phyloP scores from a whole-genome alignment of 2,113 vertebrate genomes.

The Notothenia rossii region DNA sequence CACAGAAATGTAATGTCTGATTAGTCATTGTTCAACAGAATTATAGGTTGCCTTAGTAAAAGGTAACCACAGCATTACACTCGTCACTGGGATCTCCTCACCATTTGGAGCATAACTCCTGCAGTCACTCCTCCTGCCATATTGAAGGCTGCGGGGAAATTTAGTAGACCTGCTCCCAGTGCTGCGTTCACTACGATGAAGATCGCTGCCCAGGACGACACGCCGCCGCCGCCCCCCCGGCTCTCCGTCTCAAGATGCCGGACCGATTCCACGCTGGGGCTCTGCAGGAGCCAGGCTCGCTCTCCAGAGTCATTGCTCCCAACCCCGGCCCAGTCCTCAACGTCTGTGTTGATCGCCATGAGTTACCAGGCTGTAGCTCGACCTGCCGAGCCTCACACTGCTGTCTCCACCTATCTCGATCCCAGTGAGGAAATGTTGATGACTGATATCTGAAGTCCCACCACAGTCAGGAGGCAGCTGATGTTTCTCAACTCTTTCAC shows the following conservation, averaged over 20 bases:
- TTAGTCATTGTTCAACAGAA: background rate
- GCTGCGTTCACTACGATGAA: constrained; percentile 98
- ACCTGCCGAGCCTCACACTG: constrained; percentile 7
- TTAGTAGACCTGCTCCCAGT: constrained; percentile 94
- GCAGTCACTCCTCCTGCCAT: constrained; percentile 91
- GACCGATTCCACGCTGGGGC: constrained; percentile 88
- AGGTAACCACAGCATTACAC: background rate
- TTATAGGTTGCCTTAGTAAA: background rate
- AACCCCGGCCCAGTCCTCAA: constrained; percentile 84
- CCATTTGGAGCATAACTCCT: constrained; percentile 91
- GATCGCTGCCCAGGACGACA: constrained; percentile 87
- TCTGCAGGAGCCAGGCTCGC: constrained; percentile 91
- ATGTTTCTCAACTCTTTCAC: background rate
- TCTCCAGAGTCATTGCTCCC: constrained; percentile 88
- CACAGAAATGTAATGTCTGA: background rate
- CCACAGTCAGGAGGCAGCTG: background rate
- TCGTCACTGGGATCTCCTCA: constrained; percentile 66
- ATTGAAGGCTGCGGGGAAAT: constrained; percentile 96
- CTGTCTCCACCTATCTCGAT: constrained; percentile 1
- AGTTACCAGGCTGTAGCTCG: constrained; percentile 78
- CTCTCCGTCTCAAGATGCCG: constrained; percentile 61
- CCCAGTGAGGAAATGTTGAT: background rate
- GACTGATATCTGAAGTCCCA: background rate
- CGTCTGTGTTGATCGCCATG: constrained; percentile 89
- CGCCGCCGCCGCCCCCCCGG: constrained; percentile 32